Percentiles rank a stretch among this genome's conserved stretches.
Conservation (phyloP, 1,140 invertebrate species). For the Platorchestia sp. region DNA sequence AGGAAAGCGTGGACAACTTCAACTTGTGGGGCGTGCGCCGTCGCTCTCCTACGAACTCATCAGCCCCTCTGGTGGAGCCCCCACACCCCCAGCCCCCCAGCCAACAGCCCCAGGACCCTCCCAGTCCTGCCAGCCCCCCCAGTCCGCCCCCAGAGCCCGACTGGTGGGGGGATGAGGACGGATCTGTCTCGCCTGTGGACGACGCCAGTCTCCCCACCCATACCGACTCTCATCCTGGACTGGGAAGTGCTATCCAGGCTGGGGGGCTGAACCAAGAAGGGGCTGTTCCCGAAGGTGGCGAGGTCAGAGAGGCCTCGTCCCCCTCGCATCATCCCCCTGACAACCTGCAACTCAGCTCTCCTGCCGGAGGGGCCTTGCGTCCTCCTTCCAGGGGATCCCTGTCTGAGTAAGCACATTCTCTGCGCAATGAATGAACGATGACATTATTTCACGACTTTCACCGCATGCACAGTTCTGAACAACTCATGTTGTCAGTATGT, state of each 20-base stretch:
- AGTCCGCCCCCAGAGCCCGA: slow-evolving; percentile 61
- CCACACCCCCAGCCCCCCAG: slow-evolving; percentile 67
- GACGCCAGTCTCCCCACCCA: slow-evolving; percentile 73
- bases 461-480: no score
- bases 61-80: slow-evolving; percentile 79
- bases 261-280: slow-evolving; percentile 7
- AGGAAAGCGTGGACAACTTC: slow-evolving; percentile 94
- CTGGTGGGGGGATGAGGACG: slow-evolving; percentile 89
- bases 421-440: no score
- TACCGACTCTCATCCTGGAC: slow-evolving; percentile 53
- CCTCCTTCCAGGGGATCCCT: slow-evolving; percentile 60
- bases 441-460: no score
- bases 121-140: slow-evolving; percentile 59
- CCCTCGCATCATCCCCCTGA: slow-evolving; percentile 1
- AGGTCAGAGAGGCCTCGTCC: background rate
- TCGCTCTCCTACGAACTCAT: slow-evolving; percentile 77
- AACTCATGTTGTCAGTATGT: no score
- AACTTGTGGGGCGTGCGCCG: slow-evolving; percentile 92
- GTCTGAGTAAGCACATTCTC: slow-evolving; percentile 64
- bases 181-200: slow-evolving; percentile 87
- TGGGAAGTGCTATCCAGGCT: background rate
- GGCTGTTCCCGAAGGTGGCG: background rate
- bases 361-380: background rate
- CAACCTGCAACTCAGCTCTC: background rate
- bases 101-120: slow-evolving; percentile 58